A percentile compares a stretch with the other conserved stretches of the same genome.
Evolutionary conservation across 1,140 invertebrate species (phyloP).

Genomic region (Solenopsis fugax): DNA sequence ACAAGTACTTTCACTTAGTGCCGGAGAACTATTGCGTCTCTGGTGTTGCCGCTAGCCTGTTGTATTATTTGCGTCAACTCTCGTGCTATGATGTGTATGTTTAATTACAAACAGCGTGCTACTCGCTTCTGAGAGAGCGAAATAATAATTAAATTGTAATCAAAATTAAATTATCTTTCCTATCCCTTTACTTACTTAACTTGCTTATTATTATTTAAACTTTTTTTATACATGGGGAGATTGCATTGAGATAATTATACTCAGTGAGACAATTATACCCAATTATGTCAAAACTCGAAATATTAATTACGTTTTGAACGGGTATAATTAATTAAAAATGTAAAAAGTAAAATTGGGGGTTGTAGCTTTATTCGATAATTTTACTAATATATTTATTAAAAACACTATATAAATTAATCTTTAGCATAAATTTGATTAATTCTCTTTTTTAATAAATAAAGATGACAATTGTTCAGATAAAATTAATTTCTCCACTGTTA

Average conservation of each 20-base stretch:
- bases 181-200: background rate
- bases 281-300: background rate
- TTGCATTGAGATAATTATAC: background rate
- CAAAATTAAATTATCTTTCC: slow-evolving; percentile 20
- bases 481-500: background rate
- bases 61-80: background rate
- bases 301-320: background rate
- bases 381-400: background rate
- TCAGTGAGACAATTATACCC: too few relatives aligned
- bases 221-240: background rate
- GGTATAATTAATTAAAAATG: background rate
- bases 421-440: background rate
- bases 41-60: background rate
- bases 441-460: background rate
- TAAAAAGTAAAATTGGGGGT: background rate
- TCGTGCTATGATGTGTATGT: slow-evolving; percentile 14
- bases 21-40: background rate
- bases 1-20: slow-evolving; percentile 7
- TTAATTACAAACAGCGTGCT: slow-evolving; percentile 40
- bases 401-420: background rate
- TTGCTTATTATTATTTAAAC: slow-evolving; percentile 18
- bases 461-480: background rate
- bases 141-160: background rate
- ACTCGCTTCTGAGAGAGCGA: background rate
- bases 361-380: background rate